These are phyloP conservation scores for Liparis tanakae DNA, from an alignment of 2,797 vertebrate species.

Conservation along the genomic window DNA sequence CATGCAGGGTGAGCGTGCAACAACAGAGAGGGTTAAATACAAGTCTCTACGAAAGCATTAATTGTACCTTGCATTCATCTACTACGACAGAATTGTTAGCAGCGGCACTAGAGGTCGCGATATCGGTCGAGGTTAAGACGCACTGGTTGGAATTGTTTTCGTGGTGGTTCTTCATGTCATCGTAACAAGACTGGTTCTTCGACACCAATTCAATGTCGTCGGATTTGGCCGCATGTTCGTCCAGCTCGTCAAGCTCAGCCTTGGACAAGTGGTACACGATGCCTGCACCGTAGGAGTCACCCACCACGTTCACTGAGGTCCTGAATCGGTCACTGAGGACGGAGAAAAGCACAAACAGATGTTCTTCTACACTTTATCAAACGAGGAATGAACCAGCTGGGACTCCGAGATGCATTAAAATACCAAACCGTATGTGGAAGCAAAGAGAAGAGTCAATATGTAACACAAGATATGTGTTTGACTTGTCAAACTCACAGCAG, in stretches of 20 bases:
- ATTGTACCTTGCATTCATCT: conserved; percentile 99
- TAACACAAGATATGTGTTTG: background rate
- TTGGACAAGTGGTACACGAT: conserved; percentile 98
- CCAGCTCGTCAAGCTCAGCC: conserved; percentile 92
- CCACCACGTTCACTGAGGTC: conserved; percentile 98
- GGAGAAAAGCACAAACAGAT: background rate
- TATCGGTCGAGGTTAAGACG: conserved; percentile 84
- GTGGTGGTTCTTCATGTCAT: conserved; percentile 97
- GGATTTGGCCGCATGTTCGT: conserved; percentile 87
- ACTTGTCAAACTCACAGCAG: conserved; percentile 90
- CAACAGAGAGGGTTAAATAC: conserved; percentile 85
- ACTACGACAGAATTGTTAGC: conserved; percentile 97
- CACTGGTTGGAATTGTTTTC: conserved; percentile 99
- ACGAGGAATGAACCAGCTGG: background rate
- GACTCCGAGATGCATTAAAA: background rate
- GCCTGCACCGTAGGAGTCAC: conserved; percentile 97
- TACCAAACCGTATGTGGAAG: background rate
- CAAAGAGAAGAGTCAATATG: background rate
- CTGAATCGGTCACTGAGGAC: conserved; percentile 93
- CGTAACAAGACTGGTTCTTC: conserved; percentile 94
- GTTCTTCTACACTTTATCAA: background rate
- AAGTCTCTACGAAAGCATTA: conserved; percentile 94
- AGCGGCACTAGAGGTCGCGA: conserved; percentile 70
- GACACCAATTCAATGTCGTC: conserved; percentile 97
- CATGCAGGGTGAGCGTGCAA: conserved; percentile 76